Evolutionary conservation across 1,140 invertebrate genomes (phyloP), one percentile per base, ranked within the genome.

Genomic region (Orius insidiosus): DNA sequence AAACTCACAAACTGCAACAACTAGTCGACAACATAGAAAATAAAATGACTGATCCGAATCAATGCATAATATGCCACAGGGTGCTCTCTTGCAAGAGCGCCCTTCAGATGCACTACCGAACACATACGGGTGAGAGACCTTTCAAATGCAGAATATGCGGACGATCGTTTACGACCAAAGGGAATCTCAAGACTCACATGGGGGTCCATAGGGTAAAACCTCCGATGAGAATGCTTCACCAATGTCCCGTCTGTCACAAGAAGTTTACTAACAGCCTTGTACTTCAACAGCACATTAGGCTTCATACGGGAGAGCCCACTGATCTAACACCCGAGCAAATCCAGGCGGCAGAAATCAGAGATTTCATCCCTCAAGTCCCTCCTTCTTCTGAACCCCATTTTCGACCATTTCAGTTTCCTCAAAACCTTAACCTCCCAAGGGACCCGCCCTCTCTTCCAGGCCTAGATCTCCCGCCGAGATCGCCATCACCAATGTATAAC

Each of bases 181-280:
- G 95, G 15, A 98, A 98, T 65, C 69, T 98, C 39, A 98, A 98
- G 64, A 98, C 94, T 1, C 95, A 98, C 66, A 98, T 98, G 93
- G 90, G 93, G 35, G 93, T 98, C 9, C 94, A 98, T 68, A 72
- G 93, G 46, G 74, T 88, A 34, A 93, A 92, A 56, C 87, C 87
- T 49, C 89, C 89, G 1, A n/a, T n/a, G n/a, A 66, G 90, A 45
- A 83, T 93, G 55, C 72, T 94, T 50, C 92, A 96, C 60, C 92
- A 96, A 63, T 98, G 94, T 64, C 93, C 93, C 1, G 90, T 98
- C 8, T 98, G 94, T 64, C 92, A 96, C 67, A 96, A 96, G 65
- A 92, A 92, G 59, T 97, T 95, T 67, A 85, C 90, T 19, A 96
- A 96, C 60, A 78, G 86, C 2, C 70, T 92, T 10, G 86, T 95